Evolutionary conservation across 2,888 invertebrate genomes (phyloP), one percentile per base, ranked within the genome.

Genomic region (Brachyptera risi): DNA sequence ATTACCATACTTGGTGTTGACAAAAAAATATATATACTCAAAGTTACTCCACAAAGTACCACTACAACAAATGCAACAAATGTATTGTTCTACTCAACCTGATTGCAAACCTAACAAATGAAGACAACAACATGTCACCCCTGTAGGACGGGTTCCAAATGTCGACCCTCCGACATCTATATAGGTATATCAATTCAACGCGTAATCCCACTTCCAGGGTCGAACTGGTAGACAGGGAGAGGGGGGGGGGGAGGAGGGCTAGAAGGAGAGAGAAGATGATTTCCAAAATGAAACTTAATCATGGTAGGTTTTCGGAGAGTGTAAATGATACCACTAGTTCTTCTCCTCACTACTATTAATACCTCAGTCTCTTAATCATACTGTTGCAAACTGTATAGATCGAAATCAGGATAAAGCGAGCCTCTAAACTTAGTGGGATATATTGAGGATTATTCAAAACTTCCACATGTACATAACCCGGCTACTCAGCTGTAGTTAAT

Each of bases 241-340:
- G n/a, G n/a, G n/a, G 11, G 15, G 26, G 21, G 49, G 26, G 49
- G n/a, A n/a, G 26, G 21, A 24, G 26, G 49, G n/a, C 31, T 17
- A 26, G 9, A 4, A 27, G 3, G 24, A 26, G 27, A 24, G n/a
- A n/a, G n/a, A n/a, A n/a, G n/a, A n/a, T n/a, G n/a, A n/a, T n/a
- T n/a, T n/a, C n/a, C n/a, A n/a, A n/a, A n/a, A n/a, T 17, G 11
- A 17, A 15, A n/a, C 50, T 27, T 11, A 51, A 27, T n/a, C 50
- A 42, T 54, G 27, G 21, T 42, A 24, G 42, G 27, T 3, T n/a
- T n/a, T 58, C 31, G 31, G 24, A 49, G 38, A 56, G 61, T 40
- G 61, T 61, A 61, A 61, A 61, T 61, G 56, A 61, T 23, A 61
- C 61, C 58, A 61, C 58, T 61, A 61, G 61, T 58, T 57, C 58